These are phyloP conservation scores for Rhinogobius similis DNA, from an alignment of 2,113 vertebrate genomes.

Conservation along the genomic window DNA sequence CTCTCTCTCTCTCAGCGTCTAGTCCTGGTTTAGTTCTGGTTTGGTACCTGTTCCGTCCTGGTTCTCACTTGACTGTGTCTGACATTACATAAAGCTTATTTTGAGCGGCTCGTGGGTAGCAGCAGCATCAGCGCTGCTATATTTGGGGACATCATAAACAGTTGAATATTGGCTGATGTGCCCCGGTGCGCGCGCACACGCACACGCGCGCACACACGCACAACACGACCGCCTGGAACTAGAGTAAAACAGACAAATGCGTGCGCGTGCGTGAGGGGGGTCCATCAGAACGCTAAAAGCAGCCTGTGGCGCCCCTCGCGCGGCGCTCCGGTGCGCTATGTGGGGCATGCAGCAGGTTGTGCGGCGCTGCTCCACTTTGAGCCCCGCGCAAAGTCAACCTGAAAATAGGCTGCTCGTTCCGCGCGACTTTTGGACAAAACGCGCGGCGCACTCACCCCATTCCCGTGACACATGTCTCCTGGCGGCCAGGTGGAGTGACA, in stretches of 20 bases:
- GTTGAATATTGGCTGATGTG: constrained; percentile 7
- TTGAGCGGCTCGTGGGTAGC: background rate
- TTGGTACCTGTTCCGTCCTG: background rate
- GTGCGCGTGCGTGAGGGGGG: background rate
- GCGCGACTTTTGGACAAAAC: background rate
- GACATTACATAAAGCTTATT: constrained; percentile 7
- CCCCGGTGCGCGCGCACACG: background rate
- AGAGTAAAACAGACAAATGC: background rate
- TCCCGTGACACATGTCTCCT: constrained; percentile 89
- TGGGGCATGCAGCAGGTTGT: constrained; percentile 80
- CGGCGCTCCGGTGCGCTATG: constrained; percentile 62
- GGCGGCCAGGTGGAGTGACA: constrained; percentile 75
- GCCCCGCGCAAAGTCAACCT: constrained; percentile 15
- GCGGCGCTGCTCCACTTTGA: constrained; percentile 67
- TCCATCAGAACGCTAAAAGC: constrained; percentile 41
- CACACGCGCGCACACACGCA: too few relatives aligned
- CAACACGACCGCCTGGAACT: background rate
- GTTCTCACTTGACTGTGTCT: background rate
- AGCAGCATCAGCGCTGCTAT: constrained; percentile 3
- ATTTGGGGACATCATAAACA: constrained; percentile 10
- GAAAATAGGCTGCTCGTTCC: background rate
- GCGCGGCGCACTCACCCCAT: constrained; percentile 83
- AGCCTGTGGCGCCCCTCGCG: constrained; percentile 75
- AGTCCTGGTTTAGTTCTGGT: background rate
- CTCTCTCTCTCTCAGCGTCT: background rate